Conservation (phyloP, 2,888 invertebrate species). For the Stenodema calcarata region DNA sequence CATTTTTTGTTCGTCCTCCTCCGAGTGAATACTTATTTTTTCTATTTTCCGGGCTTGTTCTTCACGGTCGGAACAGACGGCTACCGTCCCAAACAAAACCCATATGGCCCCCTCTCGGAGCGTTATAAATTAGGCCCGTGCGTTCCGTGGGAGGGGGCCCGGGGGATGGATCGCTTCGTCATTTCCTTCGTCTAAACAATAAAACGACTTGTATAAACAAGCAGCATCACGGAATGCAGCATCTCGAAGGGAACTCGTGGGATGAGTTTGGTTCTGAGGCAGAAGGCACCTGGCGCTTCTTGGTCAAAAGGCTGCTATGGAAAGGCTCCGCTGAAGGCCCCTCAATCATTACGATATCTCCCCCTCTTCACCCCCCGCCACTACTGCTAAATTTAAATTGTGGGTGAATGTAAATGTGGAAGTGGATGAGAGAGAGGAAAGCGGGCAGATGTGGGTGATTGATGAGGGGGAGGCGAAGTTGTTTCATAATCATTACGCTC, state of each 20-base stretch:
- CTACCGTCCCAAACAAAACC: slow-evolving; percentile 45
- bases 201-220: background rate
- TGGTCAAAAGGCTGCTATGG: too few species aligned
- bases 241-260: background rate
- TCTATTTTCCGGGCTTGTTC: background rate
- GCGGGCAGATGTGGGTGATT: too few species aligned
- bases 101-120: slow-evolving; percentile 43
- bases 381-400: too few species aligned
- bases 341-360: too few species aligned
- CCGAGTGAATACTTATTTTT: too few species aligned
- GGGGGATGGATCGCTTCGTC: background rate
- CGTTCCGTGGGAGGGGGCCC: background rate
- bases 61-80: slow-evolving; percentile 17
- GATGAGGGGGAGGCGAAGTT: too few species aligned
- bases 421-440: too few species aligned
- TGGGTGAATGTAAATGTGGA: too few species aligned
- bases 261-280: background rate
- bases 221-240: background rate
- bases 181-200: slow-evolving; percentile 6
- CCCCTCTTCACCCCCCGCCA: too few species aligned
- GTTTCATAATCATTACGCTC: too few species aligned
- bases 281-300: background rate
- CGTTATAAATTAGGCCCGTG: slow-evolving; percentile 26
- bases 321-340: too few species aligned
- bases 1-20: background rate